phyloP scores from a whole-genome alignment of 2,113 vertebrate species.

The Limanda limanda region DNA sequence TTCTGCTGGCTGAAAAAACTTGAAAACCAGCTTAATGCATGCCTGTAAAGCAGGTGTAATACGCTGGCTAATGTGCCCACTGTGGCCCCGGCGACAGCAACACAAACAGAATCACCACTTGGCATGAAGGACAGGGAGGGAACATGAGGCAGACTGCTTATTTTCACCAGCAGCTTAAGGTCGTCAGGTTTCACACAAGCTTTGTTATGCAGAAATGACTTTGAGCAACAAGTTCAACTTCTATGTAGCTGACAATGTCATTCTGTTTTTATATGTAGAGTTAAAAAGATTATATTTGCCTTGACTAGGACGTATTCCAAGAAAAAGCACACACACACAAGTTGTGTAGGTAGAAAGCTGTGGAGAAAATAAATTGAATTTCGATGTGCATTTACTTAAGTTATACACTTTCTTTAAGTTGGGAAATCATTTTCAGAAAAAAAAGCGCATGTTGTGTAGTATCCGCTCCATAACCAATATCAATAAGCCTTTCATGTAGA shows the following conservation, averaged over 20 bases:
- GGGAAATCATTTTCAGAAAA: constrained; percentile 55
- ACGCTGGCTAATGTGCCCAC: constrained; percentile 75
- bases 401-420: constrained; percentile 65
- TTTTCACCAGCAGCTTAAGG: constrained; percentile 61
- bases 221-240: constrained; percentile 57
- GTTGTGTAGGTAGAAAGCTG: constrained; percentile 31
- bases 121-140: constrained; percentile 50
- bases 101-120: constrained; percentile 57
- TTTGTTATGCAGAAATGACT: constrained; percentile 66
- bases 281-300: constrained; percentile 36
- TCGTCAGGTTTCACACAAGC: constrained; percentile 53
- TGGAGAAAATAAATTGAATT: constrained; percentile 68
- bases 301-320: constrained; percentile 21
- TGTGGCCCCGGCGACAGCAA: constrained; percentile 64
- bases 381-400: constrained; percentile 64
- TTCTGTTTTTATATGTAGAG: constrained; percentile 49
- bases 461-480: constrained; percentile 69
- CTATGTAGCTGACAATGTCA: constrained; percentile 43
- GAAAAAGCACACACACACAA: constrained; percentile 19
- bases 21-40: constrained; percentile 81
- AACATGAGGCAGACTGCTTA: constrained; percentile 55
- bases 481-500: constrained; percentile 76
- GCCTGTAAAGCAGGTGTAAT: constrained; percentile 84
- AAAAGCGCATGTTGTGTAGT: constrained; percentile 40
- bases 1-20: constrained; percentile 74